Conservation (phyloP, 2,113 vertebrate species). For the Cephalopholis sonnerati region DNA sequence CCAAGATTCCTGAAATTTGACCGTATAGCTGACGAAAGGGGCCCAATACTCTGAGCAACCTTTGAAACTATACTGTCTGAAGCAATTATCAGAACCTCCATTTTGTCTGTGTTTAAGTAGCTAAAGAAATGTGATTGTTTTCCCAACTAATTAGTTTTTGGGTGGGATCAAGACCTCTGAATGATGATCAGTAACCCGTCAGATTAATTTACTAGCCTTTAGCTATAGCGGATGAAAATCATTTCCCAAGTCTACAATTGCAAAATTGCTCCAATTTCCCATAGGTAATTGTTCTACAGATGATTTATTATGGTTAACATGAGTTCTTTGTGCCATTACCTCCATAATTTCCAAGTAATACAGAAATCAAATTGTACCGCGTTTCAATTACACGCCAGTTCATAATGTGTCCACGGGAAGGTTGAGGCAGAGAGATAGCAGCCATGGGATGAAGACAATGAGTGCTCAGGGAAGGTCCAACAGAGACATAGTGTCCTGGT, state of each 20-base stretch:
- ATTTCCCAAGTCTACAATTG: constrained; percentile 7
- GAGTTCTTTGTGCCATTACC: background rate
- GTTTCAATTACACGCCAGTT: too few relatives aligned
- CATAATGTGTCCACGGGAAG: too few relatives aligned
- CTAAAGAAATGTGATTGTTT: background rate
- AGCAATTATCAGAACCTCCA: too few relatives aligned
- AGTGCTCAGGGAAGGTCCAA: too few relatives aligned
- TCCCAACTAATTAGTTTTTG: constrained; percentile 1
- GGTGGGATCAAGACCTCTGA: background rate
- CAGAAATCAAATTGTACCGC: background rate
- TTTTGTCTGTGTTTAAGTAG: too few relatives aligned
- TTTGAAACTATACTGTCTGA: too few relatives aligned
- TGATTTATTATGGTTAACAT: background rate
- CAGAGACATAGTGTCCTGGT: too few relatives aligned
- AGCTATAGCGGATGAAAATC: background rate
- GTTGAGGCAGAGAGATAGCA: too few relatives aligned
- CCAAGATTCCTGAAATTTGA: too few relatives aligned
- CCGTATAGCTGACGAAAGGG: too few relatives aligned
- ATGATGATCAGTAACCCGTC: background rate
- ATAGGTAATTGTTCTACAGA: background rate
- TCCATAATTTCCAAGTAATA: background rate
- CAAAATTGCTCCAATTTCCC: constrained; percentile 2
- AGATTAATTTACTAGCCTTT: constrained; percentile 4
- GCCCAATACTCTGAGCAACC: too few relatives aligned
- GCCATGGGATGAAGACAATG: too few relatives aligned